A percentile compares a stretch with the other conserved stretches of the same genome.
Evolutionary conservation across 2,797 vertebrate species (phyloP).

Genomic region (Clarias platycephalus): DNA sequence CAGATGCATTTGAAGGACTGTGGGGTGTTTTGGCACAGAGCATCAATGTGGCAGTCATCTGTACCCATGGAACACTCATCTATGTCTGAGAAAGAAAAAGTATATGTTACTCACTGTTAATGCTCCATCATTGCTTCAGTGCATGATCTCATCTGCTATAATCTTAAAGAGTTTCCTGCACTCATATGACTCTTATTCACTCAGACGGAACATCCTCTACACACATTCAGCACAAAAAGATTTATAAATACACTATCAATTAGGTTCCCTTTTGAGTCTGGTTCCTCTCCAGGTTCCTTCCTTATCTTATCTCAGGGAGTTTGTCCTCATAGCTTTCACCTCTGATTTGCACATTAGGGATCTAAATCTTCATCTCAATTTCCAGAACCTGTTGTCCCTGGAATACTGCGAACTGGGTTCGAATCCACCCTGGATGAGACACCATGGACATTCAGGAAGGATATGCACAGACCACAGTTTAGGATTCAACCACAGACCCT

Average conservation of each 20-base stretch:
- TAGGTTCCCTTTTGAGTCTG: not conserved
- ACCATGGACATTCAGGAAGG: not conserved
- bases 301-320: not conserved
- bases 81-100: conserved; percentile 71
- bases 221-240: not conserved
- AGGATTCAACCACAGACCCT: not conserved
- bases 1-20: conserved; percentile 96
- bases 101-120: not conserved
- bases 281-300: not conserved
- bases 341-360: conserved; percentile 1
- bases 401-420: not conserved
- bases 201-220: not conserved
- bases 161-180: not conserved
- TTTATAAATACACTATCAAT: not conserved
- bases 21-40: conserved; percentile 93
- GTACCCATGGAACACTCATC: conserved; percentile 90
- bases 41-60: conserved; percentile 95
- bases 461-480: not conserved
- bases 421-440: not conserved
- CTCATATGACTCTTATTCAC: not conserved
- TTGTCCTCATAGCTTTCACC: not conserved
- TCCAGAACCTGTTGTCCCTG: not conserved
- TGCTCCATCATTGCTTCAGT: not conserved
- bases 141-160: not conserved
- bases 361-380: not conserved